A percentile compares a stretch with the other conserved stretches of the same genome.
phyloP scores from a whole-genome alignment of 2,888 invertebrate genomes.

The Caenorhabditis uteleia region DNA sequence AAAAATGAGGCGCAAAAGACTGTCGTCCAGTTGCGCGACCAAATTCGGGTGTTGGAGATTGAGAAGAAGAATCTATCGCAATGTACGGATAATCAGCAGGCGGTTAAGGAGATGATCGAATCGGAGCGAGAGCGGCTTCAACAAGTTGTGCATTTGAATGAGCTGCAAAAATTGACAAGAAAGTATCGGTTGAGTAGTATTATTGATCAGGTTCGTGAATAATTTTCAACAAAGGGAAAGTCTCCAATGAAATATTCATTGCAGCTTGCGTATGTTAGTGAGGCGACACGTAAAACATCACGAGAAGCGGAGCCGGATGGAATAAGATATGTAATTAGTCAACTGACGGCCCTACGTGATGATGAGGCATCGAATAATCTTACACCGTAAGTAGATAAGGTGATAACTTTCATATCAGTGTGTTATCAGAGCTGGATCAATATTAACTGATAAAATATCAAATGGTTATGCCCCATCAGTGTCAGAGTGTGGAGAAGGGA shows the following conservation, averaged over 20 bases:
- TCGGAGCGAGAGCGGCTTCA: conserved; percentile 64
- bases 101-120: conserved; percentile 58
- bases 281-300: conserved; percentile 40
- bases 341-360: conserved; percentile 58
- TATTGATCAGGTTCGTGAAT: conserved; percentile 59
- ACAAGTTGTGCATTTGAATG: conserved; percentile 65
- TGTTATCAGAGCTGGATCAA: conserved; percentile 53
- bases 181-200: conserved; percentile 68
- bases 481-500: conserved; percentile 48
- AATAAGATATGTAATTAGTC: conserved; percentile 59
- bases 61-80: conserved; percentile 64
- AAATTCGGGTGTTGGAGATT: conserved; percentile 66
- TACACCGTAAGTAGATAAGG: conserved; percentile 14
- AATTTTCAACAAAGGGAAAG: neutral
- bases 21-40: conserved; percentile 58
- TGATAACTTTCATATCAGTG: conserved; percentile 4
- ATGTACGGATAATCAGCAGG: conserved; percentile 50
- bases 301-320: conserved; percentile 50
- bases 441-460: conserved; percentile 39
- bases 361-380: conserved; percentile 55
- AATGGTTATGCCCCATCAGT: conserved; percentile 49
- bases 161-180: conserved; percentile 67
- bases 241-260: conserved; percentile 6
- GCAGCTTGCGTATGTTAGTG: conserved; percentile 54
- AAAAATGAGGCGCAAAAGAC: conserved; percentile 51